Percentiles rank a stretch among this genome's conserved stretches.
phyloP scores from a whole-genome alignment of 2,113 vertebrate genomes.

The Vulpes lagopus region DNA sequence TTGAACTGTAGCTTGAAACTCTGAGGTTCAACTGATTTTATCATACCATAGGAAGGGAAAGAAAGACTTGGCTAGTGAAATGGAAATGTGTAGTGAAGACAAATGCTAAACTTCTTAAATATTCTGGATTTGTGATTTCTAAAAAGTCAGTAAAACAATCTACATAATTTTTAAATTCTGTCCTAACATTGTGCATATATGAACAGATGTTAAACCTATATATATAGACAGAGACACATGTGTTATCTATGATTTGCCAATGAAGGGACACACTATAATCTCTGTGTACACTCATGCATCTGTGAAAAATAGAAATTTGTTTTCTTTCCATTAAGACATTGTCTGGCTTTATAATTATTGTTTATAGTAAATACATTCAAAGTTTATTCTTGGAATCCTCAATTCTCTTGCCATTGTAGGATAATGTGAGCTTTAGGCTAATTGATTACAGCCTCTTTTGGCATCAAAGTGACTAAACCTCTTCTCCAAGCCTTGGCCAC shows the following conservation, averaged over 20 bases:
- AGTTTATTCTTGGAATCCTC: slow-evolving; percentile 72
- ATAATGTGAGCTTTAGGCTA: slow-evolving; percentile 71
- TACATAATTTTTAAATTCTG: neutral
- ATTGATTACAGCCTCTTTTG: slow-evolving; percentile 68
- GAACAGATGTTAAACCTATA: neutral
- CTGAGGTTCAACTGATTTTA: neutral
- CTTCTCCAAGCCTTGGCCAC: slow-evolving; percentile 40
- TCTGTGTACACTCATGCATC: neutral
- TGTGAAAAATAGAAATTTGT: slow-evolving; percentile 68
- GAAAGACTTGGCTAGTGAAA: neutral
- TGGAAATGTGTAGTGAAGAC: neutral
- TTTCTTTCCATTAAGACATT: slow-evolving; percentile 71
- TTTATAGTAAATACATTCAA: slow-evolving; percentile 75
- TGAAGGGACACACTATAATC: neutral
- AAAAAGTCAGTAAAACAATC: slow-evolving; percentile 25
- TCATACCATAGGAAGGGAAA: neutral
- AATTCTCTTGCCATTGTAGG: slow-evolving; percentile 67
- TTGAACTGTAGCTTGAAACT: neutral
- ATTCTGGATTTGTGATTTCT: neutral
- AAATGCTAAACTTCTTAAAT: neutral
- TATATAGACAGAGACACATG: neutral
- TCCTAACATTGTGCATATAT: neutral
- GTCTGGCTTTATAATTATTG: slow-evolving; percentile 74
- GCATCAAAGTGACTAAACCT: neutral
- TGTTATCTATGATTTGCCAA: neutral